These are phyloP conservation scores for Episyrphus balteatus DNA, from an alignment of 1,140 invertebrate species.

Conservation along the genomic window DNA sequence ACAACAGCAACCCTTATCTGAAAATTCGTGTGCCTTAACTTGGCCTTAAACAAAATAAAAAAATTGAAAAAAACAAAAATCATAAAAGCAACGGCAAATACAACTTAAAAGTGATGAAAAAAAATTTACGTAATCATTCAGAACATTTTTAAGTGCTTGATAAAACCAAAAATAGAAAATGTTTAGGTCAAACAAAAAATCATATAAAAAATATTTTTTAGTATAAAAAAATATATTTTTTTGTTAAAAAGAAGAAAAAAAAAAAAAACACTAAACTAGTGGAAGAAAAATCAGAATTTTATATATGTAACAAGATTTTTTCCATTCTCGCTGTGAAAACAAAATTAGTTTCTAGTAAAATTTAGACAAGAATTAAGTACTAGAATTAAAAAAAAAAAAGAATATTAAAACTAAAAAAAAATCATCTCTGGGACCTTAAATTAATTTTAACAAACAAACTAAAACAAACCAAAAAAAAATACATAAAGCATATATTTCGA, in stretches of 20 bases:
- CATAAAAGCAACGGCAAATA: not conserved
- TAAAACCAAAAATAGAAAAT: not conserved
- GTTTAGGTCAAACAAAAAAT: not conserved
- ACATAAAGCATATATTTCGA: not conserved
- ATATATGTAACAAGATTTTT: not conserved
- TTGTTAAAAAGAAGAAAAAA: not conserved
- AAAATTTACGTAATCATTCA: not conserved
- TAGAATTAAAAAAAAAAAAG: too few species aligned
- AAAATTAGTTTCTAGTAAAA: too few species aligned
- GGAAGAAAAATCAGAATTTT: not conserved
- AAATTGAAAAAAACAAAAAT: not conserved
- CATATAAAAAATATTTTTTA: not conserved
- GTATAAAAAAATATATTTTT: too few species aligned
- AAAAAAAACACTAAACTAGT: not conserved
- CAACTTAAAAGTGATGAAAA: too few species aligned
- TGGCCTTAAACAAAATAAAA: not conserved
- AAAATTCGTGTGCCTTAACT: not conserved
- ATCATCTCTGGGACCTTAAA: too few species aligned
- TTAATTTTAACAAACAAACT: not conserved
- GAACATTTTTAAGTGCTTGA: not conserved
- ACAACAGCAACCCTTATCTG: not conserved
- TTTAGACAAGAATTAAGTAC: too few species aligned
- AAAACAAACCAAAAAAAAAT: not conserved
- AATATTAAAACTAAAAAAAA: too few species aligned
- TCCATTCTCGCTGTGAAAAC: too few species aligned